Conservation (phyloP, 2,113 vertebrate genomes). For the Ursus arctos region DNA sequence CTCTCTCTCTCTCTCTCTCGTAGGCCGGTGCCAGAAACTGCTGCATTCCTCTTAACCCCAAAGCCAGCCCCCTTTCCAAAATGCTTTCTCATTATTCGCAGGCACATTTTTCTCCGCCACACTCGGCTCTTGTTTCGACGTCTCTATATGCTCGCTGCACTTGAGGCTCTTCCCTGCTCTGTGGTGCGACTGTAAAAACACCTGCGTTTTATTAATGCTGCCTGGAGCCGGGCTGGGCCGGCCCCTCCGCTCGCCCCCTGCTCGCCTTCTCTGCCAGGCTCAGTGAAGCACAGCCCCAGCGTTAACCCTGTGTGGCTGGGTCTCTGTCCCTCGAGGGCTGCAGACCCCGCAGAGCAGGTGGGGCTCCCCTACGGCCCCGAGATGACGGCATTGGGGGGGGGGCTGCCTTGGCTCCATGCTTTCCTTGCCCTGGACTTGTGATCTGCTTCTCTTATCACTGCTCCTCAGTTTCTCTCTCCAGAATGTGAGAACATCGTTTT, state of each 20-base stretch:
- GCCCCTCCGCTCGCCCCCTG: constrained; percentile 37
- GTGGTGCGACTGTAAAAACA: constrained; percentile 85
- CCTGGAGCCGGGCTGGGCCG: constrained; percentile 69
- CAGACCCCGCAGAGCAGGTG: neutral
- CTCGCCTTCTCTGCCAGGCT: constrained; percentile 43
- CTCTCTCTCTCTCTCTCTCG: too few relatives aligned
- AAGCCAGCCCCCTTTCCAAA: constrained; percentile 78
- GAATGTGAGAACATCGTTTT: neutral
- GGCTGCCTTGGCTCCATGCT: neutral
- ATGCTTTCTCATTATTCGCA: constrained; percentile 83
- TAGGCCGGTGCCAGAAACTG: constrained; percentile 74
- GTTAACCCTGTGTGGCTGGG: constrained; percentile 85
- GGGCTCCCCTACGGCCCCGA: too few relatives aligned
- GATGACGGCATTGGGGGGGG: too few relatives aligned
- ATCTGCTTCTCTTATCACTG: neutral
- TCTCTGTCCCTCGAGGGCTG: neutral
- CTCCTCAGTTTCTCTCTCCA: neutral
- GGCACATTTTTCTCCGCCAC: constrained; percentile 67
- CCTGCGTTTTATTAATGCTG: constrained; percentile 89
- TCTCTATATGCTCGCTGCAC: constrained; percentile 75
- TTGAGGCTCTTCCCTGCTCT: constrained; percentile 35
- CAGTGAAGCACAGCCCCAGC: constrained; percentile 63
- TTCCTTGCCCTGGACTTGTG: neutral
- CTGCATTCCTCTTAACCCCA: constrained; percentile 76
- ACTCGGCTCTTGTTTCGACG: constrained; percentile 78